Percentiles rank a stretch among this genome's conserved stretches.
phyloP scores from a whole-genome alignment of 2,797 vertebrate species.

The Oreochromis mossambicus region DNA sequence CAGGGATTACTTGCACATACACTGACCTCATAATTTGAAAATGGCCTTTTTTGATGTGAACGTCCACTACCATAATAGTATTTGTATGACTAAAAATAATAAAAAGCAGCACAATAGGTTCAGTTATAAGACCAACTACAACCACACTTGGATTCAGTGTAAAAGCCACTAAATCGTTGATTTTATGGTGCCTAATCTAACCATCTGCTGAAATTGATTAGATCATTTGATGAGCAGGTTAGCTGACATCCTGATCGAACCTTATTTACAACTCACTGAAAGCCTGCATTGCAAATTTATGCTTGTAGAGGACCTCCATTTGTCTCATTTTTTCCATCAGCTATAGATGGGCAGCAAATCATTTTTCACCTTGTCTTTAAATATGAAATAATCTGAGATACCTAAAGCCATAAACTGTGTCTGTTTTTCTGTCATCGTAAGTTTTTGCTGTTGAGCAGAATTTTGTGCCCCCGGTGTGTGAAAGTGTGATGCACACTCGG shows the following conservation, averaged over 20 bases:
- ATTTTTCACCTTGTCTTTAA: not conserved
- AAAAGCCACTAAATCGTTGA: not conserved
- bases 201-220: not conserved
- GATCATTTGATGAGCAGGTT: constrained; percentile 9
- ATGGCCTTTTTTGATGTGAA: not conserved
- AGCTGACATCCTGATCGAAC: not conserved
- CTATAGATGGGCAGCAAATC: not conserved
- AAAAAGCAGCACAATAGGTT: not conserved
- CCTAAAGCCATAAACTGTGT: not conserved
- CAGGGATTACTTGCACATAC: not conserved
- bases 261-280: constrained; percentile 4
- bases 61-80: not conserved
- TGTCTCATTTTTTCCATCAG: not conserved
- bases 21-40: not conserved
- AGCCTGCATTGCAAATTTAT: constrained; percentile 2
- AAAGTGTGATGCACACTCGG: not conserved
- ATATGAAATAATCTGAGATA: constrained; percentile 4
- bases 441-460: not conserved
- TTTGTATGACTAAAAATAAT: not conserved
- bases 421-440: not conserved
- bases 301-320: not conserved
- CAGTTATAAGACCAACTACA: not conserved
- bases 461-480: not conserved
- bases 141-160: not conserved
- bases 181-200: not conserved